These are phyloP conservation scores for Salarias fasciatus DNA, from an alignment of 2,797 vertebrate genomes.

Conservation along the genomic window DNA sequence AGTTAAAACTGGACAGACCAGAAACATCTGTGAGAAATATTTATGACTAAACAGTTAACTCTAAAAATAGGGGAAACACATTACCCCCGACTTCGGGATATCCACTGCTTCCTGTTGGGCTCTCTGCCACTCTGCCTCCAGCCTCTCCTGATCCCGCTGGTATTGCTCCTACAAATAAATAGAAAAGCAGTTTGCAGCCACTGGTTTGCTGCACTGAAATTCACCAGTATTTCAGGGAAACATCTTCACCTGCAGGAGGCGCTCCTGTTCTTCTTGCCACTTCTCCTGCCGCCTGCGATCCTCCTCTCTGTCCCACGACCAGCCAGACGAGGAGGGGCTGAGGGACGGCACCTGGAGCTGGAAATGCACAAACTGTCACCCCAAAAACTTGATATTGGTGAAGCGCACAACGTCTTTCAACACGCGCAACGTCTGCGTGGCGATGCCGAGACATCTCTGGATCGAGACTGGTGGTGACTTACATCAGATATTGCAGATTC, in stretches of 20 bases:
- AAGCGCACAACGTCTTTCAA: neutral
- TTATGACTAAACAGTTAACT: neutral
- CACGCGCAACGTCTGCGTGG: constrained; percentile 6
- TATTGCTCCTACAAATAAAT: constrained; percentile 87
- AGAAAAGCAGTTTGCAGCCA: neutral
- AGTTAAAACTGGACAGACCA: no score
- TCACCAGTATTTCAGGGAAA: neutral
- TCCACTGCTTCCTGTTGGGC: constrained; percentile 87
- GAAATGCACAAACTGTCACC: constrained; percentile 29
- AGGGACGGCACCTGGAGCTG: constrained; percentile 93
- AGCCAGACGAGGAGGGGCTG: constrained; percentile 85
- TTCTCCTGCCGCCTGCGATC: constrained; percentile 91
- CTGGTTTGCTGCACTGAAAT: neutral
- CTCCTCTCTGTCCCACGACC: constrained; percentile 93
- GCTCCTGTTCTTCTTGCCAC: constrained; percentile 97
- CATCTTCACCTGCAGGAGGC: constrained; percentile 89
- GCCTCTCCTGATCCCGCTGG: constrained; percentile 89
- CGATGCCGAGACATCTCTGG: constrained; percentile 19
- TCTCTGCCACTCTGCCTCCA: constrained; percentile 90
- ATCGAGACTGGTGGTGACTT: constrained; percentile 72
- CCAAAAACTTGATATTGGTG: constrained; percentile 7
- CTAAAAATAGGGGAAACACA: neutral
- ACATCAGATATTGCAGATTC: constrained; percentile 93
- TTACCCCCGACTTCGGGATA: constrained; percentile 85
- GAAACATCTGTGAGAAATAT: no score